Conservation (phyloP, 2,113 vertebrate species). For the Origma solitaria region DNA sequence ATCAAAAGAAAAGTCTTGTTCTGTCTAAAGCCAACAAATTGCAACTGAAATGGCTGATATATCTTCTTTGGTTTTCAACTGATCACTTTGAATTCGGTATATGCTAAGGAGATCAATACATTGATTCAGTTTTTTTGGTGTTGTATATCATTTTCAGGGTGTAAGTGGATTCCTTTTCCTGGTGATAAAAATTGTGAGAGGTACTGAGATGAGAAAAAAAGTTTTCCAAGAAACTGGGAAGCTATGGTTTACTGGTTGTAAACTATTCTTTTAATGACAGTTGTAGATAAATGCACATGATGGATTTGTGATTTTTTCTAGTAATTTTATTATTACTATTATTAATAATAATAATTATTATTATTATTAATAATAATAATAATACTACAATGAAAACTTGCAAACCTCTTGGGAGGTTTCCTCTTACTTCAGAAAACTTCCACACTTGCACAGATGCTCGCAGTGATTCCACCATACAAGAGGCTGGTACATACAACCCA, state of each 20-base stretch:
- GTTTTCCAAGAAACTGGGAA: background rate
- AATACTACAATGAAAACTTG: background rate
- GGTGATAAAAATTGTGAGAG: conserved; percentile 26
- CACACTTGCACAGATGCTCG: background rate
- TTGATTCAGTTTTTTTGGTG: background rate
- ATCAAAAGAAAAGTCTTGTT: background rate
- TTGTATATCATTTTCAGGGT: conserved; percentile 5
- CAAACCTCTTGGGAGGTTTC: background rate
- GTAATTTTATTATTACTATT: background rate
- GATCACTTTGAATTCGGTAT: conserved; percentile 62
- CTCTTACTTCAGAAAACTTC: background rate
- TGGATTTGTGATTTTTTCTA: background rate
- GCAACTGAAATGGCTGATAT: conserved; percentile 41
- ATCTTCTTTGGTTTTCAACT: conserved; percentile 60
- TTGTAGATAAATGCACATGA: conserved; percentile 2
- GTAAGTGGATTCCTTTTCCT: conserved; percentile 2
- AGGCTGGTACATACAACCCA: background rate
- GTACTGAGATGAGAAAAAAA: conserved; percentile 8
- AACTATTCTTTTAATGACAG: background rate
- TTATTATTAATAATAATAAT: background rate
- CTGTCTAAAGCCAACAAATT: conserved; percentile 8
- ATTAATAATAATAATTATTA: conserved; percentile 6
- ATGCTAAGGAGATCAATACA: conserved; percentile 33
- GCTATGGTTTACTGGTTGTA: background rate
- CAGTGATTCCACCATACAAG: background rate